Conservation (phyloP, 1,140 invertebrate genomes). For the Drosophila littoralis region DNA sequence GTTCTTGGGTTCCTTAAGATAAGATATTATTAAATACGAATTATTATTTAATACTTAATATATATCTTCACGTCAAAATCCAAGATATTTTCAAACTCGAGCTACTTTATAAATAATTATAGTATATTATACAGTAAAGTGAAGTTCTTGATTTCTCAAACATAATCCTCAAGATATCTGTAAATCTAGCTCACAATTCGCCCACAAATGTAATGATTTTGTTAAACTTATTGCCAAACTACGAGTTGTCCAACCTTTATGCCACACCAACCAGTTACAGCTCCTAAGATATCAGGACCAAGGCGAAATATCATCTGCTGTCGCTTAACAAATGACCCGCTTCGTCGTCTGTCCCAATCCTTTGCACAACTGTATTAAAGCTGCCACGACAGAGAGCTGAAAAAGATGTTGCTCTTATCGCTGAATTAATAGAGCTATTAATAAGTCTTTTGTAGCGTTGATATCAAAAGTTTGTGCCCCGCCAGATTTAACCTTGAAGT, state of each 20-base stretch:
- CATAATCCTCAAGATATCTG: no score
- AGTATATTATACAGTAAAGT: no score
- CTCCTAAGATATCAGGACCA: slow-evolving; percentile 8
- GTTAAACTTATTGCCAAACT: no score
- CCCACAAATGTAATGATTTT: no score
- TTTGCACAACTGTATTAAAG: slow-evolving; percentile 50
- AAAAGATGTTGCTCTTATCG: slow-evolving; percentile 66
- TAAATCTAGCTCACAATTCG: no score
- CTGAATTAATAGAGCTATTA: slow-evolving; percentile 79
- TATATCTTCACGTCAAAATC: no score
- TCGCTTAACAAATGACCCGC: slow-evolving; percentile 48
- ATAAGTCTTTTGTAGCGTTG: slow-evolving; percentile 73
- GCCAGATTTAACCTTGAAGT: slow-evolving; percentile 50
- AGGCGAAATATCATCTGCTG: slow-evolving; percentile 11
- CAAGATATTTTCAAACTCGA: no score
- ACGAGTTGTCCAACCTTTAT: not conserved
- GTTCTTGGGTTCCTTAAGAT: no score
- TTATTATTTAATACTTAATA: no score
- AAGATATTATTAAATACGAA: no score
- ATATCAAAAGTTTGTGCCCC: slow-evolving; percentile 43
- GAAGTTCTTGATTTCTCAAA: no score
- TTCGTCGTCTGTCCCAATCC: slow-evolving; percentile 27
- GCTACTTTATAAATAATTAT: no score
- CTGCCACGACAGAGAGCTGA: slow-evolving; percentile 24
- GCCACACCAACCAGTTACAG: slow-evolving; percentile 4